phyloP scores from a whole-genome alignment of 2,888 invertebrate genomes.

The Heliconius erato region DNA sequence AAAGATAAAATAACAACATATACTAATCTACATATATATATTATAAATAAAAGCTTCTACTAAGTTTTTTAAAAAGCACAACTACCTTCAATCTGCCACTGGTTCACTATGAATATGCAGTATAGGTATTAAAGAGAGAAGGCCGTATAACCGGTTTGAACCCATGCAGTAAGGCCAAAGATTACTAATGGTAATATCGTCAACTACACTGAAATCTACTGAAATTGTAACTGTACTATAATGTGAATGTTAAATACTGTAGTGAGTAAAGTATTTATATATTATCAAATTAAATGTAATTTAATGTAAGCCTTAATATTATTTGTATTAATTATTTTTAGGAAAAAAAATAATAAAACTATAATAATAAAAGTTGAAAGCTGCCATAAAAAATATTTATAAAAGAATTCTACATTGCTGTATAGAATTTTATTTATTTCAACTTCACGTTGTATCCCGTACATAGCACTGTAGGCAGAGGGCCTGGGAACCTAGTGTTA shows the following conservation, averaged over 20 bases:
- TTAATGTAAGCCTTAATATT: too few species aligned
- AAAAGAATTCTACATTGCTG: too few species aligned
- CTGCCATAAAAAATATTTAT: too few species aligned
- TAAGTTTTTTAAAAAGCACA: neutral
- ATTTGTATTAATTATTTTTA: too few species aligned
- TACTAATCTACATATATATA: neutral
- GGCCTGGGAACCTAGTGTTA: too few species aligned
- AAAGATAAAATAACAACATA: neutral
- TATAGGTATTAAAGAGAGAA: neutral
- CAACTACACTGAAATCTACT: neutral
- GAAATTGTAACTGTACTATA: neutral
- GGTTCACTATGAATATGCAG: neutral
- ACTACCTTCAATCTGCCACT: neutral
- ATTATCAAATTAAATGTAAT: too few species aligned
- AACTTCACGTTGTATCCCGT: neutral
- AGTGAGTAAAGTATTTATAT: neutral
- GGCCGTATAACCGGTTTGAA: neutral
- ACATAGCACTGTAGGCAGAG: too few species aligned
- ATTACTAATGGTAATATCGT: neutral
- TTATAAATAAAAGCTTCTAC: neutral
- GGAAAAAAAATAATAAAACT: too few species aligned
- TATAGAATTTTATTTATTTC: too few species aligned
- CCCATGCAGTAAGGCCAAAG: neutral
- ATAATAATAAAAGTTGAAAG: too few species aligned
- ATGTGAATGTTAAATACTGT: too few species aligned